These are phyloP conservation scores for Phallusia fumigata DNA, from an alignment of 23 tunicate genomes.

Conservation along the genomic window DNA sequence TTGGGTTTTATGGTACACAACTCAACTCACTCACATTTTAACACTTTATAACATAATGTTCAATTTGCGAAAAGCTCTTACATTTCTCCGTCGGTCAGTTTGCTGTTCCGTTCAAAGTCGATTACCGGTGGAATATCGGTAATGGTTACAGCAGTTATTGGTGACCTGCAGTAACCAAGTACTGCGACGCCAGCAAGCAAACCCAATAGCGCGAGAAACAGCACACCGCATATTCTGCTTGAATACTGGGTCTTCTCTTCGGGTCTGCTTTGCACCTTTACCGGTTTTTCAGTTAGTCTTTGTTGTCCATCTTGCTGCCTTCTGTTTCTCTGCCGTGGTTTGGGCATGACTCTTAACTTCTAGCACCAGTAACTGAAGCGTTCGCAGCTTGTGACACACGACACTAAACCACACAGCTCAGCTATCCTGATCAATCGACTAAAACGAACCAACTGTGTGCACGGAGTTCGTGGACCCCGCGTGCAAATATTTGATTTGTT, in stretches of 20 bases:
- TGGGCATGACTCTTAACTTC: not conserved
- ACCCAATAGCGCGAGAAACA: not conserved
- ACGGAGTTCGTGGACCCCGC: too few relatives aligned
- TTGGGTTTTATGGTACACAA: too few relatives aligned
- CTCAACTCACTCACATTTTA: too few relatives aligned
- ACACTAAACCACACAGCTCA: not conserved
- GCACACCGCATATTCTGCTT: not conserved
- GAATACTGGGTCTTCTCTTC: not conserved
- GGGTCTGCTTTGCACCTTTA: not conserved
- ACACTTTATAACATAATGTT: too few relatives aligned
- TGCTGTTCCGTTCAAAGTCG: not conserved
- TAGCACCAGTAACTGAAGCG: not conserved
- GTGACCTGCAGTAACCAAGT: not conserved
- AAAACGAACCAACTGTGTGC: not conserved
- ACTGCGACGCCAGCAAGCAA: not conserved
- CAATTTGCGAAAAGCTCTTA: not conserved
- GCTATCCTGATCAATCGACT: not conserved
- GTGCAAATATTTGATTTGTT: too few relatives aligned
- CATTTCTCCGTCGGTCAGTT: slow-evolving; percentile 1
- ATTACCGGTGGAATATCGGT: not conserved
- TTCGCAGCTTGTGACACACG: not conserved
- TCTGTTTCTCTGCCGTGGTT: not conserved
- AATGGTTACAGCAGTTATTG: not conserved
- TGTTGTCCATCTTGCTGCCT: not conserved
- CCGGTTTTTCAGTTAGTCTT: not conserved